Conservation (phyloP, 2,888 invertebrate genomes). For the Hypena proboscidalis region DNA sequence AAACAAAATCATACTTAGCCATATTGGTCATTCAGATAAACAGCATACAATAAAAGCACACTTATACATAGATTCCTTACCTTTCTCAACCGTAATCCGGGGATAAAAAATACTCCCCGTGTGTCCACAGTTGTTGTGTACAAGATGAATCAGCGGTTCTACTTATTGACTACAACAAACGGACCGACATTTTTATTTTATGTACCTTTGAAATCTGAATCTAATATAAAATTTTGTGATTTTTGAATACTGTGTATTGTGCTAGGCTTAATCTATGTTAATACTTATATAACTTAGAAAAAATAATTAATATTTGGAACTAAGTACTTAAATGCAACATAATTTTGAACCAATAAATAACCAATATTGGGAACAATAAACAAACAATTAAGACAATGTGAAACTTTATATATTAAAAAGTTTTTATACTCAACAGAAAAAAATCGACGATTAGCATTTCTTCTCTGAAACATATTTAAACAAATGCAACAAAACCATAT, state of each 20-base stretch:
- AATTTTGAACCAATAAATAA: too few species aligned
- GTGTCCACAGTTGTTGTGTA: slow-evolving; percentile 27
- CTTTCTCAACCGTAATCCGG: slow-evolving; percentile 36
- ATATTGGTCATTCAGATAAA: neutral
- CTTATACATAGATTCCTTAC: slow-evolving; percentile 27
- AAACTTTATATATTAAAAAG: too few species aligned
- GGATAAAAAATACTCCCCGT: slow-evolving; percentile 26
- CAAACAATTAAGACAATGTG: too few species aligned
- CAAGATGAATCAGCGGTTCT: slow-evolving; percentile 35
- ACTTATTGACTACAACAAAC: slow-evolving; percentile 20
- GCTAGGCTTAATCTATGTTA: too few species aligned
- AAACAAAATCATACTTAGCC: too few species aligned
- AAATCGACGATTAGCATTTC: neutral
- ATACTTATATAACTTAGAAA: too few species aligned
- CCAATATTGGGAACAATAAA: too few species aligned
- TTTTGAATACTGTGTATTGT: too few species aligned
- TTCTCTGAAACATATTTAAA: neutral
- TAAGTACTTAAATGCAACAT: too few species aligned
- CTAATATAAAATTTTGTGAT: too few species aligned
- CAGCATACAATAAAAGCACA: slow-evolving; percentile 3
- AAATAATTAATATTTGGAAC: too few species aligned
- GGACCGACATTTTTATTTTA: neutral
- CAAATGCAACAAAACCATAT: neutral
- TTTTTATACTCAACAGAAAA: too few species aligned
- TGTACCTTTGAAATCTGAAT: neutral